These are phyloP conservation scores for Microcebus tavaratra DNA, from an alignment of 2,113 vertebrate species.

Conservation along the genomic window DNA sequence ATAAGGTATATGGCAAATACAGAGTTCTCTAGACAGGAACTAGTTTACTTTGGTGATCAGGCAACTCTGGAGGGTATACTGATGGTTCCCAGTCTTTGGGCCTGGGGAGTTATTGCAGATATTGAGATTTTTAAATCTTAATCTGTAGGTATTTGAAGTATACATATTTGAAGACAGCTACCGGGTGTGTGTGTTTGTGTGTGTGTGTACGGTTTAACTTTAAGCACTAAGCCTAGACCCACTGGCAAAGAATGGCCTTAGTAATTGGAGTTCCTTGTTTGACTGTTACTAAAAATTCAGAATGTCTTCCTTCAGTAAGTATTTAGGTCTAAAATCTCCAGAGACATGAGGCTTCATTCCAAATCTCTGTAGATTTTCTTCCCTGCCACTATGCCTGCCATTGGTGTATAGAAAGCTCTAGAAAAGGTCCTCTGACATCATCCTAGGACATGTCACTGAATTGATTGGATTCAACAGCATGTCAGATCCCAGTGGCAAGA, in stretches of 20 bases:
- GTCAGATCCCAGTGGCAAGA: background rate
- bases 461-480: background rate
- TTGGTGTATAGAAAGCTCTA: background rate
- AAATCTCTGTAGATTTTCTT: background rate
- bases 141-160: background rate
- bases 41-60: background rate
- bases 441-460: background rate
- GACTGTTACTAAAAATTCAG: background rate
- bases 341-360: background rate
- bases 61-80: fast-evolving
- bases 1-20: background rate
- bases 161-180: background rate
- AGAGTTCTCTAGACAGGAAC: background rate
- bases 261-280: background rate
- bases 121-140: background rate
- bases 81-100: background rate
- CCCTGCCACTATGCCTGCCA: background rate
- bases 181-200: fast-evolving
- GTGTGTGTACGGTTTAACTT: background rate
- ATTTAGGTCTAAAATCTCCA: background rate
- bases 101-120: background rate
- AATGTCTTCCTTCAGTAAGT: background rate
- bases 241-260: background rate
- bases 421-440: background rate
- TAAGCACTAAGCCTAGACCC: background rate